phyloP scores from a whole-genome alignment of 2,888 invertebrate genomes.

The Microctonus aethiopoides region DNA sequence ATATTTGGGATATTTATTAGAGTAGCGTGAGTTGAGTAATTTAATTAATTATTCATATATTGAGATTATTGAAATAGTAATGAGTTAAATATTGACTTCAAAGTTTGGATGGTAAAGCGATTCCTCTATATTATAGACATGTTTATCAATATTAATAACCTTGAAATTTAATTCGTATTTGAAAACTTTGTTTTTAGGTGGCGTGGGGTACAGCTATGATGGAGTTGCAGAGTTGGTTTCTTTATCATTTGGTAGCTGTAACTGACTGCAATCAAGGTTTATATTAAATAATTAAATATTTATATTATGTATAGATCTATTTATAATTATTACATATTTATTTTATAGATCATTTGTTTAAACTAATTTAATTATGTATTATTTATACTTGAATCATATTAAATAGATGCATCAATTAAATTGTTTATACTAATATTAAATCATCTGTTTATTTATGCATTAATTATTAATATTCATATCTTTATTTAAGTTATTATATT shows the following conservation, averaged over 20 bases:
- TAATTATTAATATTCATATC: slow-evolving; percentile 19
- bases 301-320: neutral
- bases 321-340: too few relatives aligned
- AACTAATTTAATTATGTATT: slow-evolving; percentile 12
- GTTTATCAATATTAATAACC: too few relatives aligned
- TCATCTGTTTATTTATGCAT: slow-evolving; percentile 11
- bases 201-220: slow-evolving; percentile 66
- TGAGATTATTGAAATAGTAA: neutral
- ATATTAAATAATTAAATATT: neutral
- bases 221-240: slow-evolving; percentile 66
- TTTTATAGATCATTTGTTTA: neutral
- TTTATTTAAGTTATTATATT: neutral
- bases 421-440: slow-evolving; percentile 2
- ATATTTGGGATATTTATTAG: neutral
- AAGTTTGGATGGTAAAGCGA: too few relatives aligned
- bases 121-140: too few relatives aligned
- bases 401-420: neutral
- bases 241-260: slow-evolving; percentile 65
- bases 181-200: slow-evolving; percentile 56
- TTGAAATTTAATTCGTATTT: slow-evolving; percentile 28
- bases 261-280: slow-evolving; percentile 66
- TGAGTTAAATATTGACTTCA: slow-evolving; percentile 2
- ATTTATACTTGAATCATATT: too few relatives aligned
- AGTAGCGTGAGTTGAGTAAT: neutral
- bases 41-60: neutral